phyloP scores from a whole-genome alignment of 2,797 vertebrate species.

The Danio albolineatus region DNA sequence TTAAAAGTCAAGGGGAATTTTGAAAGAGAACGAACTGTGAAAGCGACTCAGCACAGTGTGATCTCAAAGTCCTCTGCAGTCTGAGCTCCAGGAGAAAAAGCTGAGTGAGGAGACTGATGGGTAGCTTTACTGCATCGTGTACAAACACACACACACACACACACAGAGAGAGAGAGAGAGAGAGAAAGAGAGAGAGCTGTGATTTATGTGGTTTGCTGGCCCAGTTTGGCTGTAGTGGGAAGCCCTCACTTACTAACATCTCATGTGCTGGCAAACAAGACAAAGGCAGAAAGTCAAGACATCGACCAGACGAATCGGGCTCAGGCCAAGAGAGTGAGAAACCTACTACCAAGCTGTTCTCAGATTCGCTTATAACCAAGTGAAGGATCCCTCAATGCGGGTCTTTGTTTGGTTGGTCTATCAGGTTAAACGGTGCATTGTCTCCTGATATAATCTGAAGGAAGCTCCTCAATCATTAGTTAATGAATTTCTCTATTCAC shows the following conservation, averaged over 20 bases:
- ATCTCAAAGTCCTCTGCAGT: slow-evolving; percentile 40
- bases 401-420: too few relatives aligned
- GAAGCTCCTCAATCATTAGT: background rate
- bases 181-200: too few relatives aligned
- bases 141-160: too few relatives aligned
- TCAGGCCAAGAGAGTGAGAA: background rate
- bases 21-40: slow-evolving; percentile 14
- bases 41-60: background rate
- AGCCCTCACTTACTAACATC: slow-evolving; percentile 29
- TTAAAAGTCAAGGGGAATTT: background rate
- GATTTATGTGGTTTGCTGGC: slow-evolving; percentile 73
- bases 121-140: slow-evolving; percentile 63
- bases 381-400: background rate
- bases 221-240: slow-evolving; percentile 66
- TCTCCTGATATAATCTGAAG: background rate
- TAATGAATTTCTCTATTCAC: background rate
- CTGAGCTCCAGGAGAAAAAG: slow-evolving; percentile 22
- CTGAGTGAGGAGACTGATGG: slow-evolving; percentile 24
- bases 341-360: background rate
- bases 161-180: too few relatives aligned
- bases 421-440: background rate
- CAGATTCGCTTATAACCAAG: background rate
- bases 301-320: background rate
- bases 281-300: slow-evolving; percentile 53
- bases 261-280: slow-evolving; percentile 10